These are phyloP conservation scores for Stegastes partitus DNA, from an alignment of 2,113 vertebrate species.

Conservation along the genomic window DNA sequence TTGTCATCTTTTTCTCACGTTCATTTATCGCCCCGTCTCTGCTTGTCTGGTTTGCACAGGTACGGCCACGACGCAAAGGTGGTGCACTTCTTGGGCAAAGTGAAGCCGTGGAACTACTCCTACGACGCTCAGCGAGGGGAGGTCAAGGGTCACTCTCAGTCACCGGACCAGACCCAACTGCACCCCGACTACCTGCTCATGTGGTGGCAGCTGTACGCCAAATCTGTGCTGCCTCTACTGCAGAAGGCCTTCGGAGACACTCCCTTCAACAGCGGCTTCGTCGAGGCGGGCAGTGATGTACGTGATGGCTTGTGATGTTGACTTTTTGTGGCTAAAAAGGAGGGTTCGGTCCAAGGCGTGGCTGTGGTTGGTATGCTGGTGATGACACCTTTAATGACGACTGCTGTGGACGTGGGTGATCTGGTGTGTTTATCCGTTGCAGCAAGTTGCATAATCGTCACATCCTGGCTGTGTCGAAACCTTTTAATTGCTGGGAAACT, in stretches of 20 bases:
- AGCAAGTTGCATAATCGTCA: constrained; percentile 27
- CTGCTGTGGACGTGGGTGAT: too few relatives aligned
- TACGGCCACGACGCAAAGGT: constrained; percentile 94
- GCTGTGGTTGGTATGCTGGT: not conserved
- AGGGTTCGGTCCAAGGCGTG: not conserved
- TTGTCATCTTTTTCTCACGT: too few relatives aligned
- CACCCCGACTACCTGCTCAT: constrained; percentile 91
- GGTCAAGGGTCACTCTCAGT: constrained; percentile 82
- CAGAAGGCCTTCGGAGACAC: constrained; percentile 85
- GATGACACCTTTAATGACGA: not conserved
- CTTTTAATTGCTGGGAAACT: not conserved
- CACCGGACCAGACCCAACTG: constrained; percentile 77
- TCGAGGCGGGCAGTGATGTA: constrained; percentile 77
- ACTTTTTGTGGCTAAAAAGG: not conserved
- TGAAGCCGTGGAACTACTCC: constrained; percentile 94
- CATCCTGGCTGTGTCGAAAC: constrained; percentile 10
- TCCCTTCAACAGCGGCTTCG: constrained; percentile 77
- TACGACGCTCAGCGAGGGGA: constrained; percentile 89
- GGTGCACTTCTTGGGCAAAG: constrained; percentile 94
- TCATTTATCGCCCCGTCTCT: not conserved
- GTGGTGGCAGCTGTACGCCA: constrained; percentile 92
- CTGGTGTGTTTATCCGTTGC: constrained; percentile 11
- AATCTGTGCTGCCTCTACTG: constrained; percentile 86
- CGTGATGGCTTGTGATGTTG: not conserved
- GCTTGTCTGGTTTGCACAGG: constrained; percentile 72